These are phyloP conservation scores for Polydesmus complanatus DNA, from an alignment of 2,888 invertebrate genomes.

Conservation along the genomic window DNA sequence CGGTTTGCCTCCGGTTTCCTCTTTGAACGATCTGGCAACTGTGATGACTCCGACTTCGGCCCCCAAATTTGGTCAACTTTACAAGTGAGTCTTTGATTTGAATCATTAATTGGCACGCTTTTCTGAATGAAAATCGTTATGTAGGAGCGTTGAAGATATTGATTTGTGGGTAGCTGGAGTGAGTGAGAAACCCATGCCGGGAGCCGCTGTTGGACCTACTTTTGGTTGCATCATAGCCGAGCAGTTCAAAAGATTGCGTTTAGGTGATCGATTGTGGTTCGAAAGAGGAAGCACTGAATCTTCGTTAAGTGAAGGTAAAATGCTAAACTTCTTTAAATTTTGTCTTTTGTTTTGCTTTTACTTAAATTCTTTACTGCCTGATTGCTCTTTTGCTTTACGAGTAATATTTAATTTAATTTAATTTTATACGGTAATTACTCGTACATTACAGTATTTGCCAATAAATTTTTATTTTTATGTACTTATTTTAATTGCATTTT, in stretches of 20 bases:
- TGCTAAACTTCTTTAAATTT: constrained; percentile 32
- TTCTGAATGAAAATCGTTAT: neutral
- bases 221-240: constrained; percentile 32
- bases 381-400: constrained; percentile 57
- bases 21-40: neutral
- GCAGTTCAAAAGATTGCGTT: constrained; percentile 28
- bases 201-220: constrained; percentile 31
- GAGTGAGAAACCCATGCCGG: constrained; percentile 28
- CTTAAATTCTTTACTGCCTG: constrained; percentile 44
- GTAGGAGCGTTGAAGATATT: constrained; percentile 26
- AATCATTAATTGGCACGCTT: neutral
- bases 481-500: neutral
- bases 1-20: neutral
- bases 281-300: constrained; percentile 24
- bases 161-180: constrained; percentile 32
- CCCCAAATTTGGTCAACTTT: neutral
- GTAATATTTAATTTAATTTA: too few relatives aligned
- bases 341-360: too few relatives aligned
- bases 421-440: too few relatives aligned
- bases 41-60: neutral
- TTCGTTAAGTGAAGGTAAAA: constrained; percentile 17
- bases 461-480: too few relatives aligned
- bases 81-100: neutral
- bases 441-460: too few relatives aligned
- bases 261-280: constrained; percentile 32